These are phyloP conservation scores for Laticauda colubrina DNA, from an alignment of 2,113 vertebrate genomes.

Conservation along the genomic window DNA sequence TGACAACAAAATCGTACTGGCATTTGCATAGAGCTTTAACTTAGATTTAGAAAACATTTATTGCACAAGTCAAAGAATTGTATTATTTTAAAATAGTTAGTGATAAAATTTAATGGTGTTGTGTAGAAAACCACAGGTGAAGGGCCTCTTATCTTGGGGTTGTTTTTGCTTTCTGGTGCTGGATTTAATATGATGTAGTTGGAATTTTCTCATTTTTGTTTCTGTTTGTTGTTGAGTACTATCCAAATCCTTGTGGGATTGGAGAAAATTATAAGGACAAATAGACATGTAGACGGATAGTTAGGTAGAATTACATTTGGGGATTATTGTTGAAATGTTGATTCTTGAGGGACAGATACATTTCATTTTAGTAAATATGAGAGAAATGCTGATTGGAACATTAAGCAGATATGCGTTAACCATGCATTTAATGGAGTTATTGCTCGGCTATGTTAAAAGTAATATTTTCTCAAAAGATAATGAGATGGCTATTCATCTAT, in stretches of 20 bases:
- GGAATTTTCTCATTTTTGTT: neutral
- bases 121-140: neutral
- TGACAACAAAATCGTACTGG: neutral
- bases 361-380: neutral
- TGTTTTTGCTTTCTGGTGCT: neutral
- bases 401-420: neutral
- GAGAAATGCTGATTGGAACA: neutral
- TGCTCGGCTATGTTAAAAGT: neutral
- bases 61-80: neutral
- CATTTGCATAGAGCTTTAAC: neutral
- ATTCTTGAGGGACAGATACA: neutral
- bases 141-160: neutral
- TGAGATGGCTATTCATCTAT: neutral
- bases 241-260: neutral
- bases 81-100: neutral
- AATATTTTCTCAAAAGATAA: neutral
- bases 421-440: neutral
- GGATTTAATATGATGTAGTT: neutral
- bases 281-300: neutral
- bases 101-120: neutral
- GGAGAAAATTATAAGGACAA: neutral
- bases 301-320: neutral
- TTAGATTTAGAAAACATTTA: neutral
- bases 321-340: neutral
- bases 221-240: neutral